Evolutionary conservation across 2,113 vertebrate genomes (phyloP), one percentile per base, ranked within the genome.

Genomic region (Nibea albiflora): DNA sequence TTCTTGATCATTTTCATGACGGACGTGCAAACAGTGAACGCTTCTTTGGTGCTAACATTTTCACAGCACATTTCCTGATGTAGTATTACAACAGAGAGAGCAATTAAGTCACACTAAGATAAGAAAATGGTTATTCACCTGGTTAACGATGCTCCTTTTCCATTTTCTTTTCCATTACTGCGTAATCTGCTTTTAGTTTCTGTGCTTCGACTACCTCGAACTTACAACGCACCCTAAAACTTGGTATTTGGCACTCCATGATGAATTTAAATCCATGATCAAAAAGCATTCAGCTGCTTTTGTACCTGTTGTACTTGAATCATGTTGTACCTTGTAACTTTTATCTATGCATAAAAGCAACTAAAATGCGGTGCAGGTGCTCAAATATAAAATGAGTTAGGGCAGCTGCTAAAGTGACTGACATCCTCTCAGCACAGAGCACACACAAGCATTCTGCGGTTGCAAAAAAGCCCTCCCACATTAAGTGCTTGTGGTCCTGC

Each of bases 331-430:
- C 8, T 39, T 39, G 35, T 39, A 39, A 39, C 35, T 39, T 35
- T 35, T 9, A 39, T 39, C 35, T 39, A 8, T 39, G 35, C 35
- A 9, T 39, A 39, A 35, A 35, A 35, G 1, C 24, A 14, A 11
- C 47, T 19, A 22, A 46, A 62, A 60, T 12, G 11, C 12, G 57
- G 56, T 53, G 28, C 52, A 71, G 63, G 69, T 76, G 77, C 54
- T 88, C 53, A 44, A 76, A 88, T 80, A 62, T 49, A 72, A 78
- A 85, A 83, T 62, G 53, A 76, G 84, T 69, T 9, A 62, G 49
- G 68, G 47, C 72, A 88, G 78, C 49, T 80, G 62, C 70, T 39
- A 78, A 85, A 91, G 68, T 80, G 84, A 84, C 61, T 76, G 81
- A 64, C 52, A 62, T 85, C 65, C 54, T 64, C 70, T 49, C 24